phyloP scores from a whole-genome alignment of 2,113 vertebrate species.

The Fregetta grallaria region DNA sequence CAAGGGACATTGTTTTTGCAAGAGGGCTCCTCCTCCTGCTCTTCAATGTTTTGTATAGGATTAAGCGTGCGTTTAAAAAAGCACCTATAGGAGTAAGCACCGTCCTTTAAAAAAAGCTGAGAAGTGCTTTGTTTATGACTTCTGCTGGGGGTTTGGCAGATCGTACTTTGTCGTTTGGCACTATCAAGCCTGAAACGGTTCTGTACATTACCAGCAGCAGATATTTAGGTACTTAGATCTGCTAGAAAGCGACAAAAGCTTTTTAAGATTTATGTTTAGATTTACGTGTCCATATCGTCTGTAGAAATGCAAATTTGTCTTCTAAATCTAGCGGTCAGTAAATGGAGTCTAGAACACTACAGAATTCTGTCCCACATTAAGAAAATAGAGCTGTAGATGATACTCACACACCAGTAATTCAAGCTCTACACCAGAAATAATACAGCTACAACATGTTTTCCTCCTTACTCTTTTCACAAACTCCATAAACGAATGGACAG shows the following conservation, averaged over 20 bases:
- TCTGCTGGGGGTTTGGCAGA: neutral
- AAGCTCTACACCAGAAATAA: neutral
- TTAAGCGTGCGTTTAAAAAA: neutral
- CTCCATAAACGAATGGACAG: neutral
- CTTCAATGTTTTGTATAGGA: neutral
- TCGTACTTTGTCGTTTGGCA: neutral
- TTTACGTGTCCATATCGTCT: neutral
- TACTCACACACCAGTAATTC: neutral
- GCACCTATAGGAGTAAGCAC: neutral
- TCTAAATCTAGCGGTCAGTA: neutral
- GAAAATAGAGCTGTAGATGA: neutral
- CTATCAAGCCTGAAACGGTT: neutral
- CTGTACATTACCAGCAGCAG: neutral
- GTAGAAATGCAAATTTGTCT: neutral
- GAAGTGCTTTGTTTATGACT: neutral
- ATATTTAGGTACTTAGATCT: neutral
- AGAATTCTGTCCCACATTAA: neutral
- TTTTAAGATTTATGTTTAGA: neutral
- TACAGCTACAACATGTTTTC: neutral
- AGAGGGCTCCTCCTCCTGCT: conserved; percentile 15
- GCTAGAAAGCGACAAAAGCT: neutral
- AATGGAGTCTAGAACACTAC: neutral
- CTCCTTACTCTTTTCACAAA: neutral
- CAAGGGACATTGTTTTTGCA: conserved; percentile 4
- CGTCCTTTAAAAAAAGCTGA: neutral